These are phyloP conservation scores for Andrena camellia DNA, from an alignment of 2,888 invertebrate genomes.

Conservation along the genomic window DNA sequence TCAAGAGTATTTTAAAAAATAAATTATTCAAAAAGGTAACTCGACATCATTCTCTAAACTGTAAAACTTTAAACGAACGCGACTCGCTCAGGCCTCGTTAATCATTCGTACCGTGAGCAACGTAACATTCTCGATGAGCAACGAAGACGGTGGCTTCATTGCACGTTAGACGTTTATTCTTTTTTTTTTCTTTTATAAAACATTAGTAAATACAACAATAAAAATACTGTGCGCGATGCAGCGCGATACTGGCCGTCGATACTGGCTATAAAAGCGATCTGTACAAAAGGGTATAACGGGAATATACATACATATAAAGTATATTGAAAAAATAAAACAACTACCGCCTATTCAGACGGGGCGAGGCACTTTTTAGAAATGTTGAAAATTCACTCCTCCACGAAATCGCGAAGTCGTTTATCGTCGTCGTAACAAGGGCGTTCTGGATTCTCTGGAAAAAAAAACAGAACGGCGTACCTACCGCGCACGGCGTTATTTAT, in stretches of 20 bases:
- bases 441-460: too few species aligned
- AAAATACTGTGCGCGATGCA: slow-evolving; percentile 21
- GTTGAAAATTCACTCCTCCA: not conserved
- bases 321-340: slow-evolving; percentile 12
- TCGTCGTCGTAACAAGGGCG: too few species aligned
- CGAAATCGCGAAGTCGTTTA: not conserved
- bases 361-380: not conserved
- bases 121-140: not conserved
- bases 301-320: slow-evolving; percentile 29
- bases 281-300: slow-evolving; percentile 26
- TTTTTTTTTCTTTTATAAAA: slow-evolving; percentile 43
- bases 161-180: slow-evolving; percentile 44
- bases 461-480: too few species aligned
- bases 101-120: not conserved
- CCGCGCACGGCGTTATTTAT: too few species aligned
- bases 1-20: slow-evolving; percentile 49
- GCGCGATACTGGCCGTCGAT: slow-evolving; percentile 61
- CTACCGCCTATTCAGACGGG: not conserved
- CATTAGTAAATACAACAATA: slow-evolving; percentile 42
- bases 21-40: slow-evolving; percentile 29
- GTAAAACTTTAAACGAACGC: not conserved
- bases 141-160: not conserved
- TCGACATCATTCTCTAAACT: not conserved
- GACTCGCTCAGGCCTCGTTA: not conserved
- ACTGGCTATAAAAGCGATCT: slow-evolving; percentile 37